phyloP scores from a whole-genome alignment of 2,888 invertebrate genomes.

The Troilus luridus region DNA sequence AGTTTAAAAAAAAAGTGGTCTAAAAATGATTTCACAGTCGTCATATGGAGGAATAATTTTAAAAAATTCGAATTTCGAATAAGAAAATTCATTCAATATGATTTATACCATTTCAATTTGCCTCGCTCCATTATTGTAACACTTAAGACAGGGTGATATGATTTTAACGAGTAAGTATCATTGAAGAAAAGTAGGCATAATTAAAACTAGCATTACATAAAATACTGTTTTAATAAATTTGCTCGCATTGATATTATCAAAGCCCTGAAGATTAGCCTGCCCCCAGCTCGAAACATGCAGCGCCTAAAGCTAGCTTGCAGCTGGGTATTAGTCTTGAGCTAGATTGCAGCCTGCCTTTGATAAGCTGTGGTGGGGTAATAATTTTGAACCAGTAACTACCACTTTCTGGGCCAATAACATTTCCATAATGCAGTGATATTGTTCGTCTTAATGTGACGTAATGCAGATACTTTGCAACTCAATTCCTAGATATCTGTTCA shows the following conservation, averaged over 20 bases:
- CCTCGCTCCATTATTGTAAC: too few relatives aligned
- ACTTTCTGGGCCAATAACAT: conserved; percentile 7
- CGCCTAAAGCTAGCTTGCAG: background rate
- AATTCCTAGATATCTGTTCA: background rate
- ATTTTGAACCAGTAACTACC: conserved; percentile 7
- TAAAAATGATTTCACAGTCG: too few relatives aligned
- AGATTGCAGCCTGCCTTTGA: conserved; percentile 13
- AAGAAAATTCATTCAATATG: too few relatives aligned
- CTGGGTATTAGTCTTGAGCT: background rate
- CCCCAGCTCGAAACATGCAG: background rate
- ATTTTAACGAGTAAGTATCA: too few relatives aligned
- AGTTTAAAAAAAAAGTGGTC: too few relatives aligned
- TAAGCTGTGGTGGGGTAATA: background rate
- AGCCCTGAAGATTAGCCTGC: background rate
- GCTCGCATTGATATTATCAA: background rate
- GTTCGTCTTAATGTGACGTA: background rate
- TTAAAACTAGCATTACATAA: too few relatives aligned
- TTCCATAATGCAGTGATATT: conserved; percentile 15
- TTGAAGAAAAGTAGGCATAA: too few relatives aligned
- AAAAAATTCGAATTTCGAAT: too few relatives aligned
- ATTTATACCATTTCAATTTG: too few relatives aligned
- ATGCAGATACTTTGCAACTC: background rate
- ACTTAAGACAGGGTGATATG: too few relatives aligned
- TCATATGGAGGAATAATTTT: too few relatives aligned
- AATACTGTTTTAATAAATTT: background rate